Percentiles rank a stretch among this genome's conserved stretches.
Evolutionary conservation across 2,888 invertebrate species (phyloP).

Genomic region (Lithophane socia): DNA sequence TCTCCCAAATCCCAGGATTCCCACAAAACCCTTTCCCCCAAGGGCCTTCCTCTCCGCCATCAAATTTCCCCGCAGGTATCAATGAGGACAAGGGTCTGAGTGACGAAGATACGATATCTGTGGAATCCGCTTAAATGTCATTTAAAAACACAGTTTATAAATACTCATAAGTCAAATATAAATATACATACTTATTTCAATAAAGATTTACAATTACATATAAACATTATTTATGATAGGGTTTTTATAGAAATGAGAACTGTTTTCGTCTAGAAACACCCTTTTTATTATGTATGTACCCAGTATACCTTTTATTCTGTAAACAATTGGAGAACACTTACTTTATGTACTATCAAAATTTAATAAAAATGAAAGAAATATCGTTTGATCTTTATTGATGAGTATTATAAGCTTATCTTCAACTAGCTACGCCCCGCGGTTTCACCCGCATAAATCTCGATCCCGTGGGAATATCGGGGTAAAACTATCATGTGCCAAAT

Average conservation of each 20-base stretch:
- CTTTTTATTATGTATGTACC: conserved; percentile 1
- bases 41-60: conserved; percentile 73
- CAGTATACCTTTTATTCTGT: neutral
- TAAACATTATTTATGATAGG: neutral
- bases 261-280: neutral
- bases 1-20: conserved; percentile 73
- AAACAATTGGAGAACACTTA: neutral
- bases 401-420: neutral
- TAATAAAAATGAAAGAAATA: conserved; percentile 29
- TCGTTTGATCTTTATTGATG: conserved; percentile 10
- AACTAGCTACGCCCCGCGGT: neutral
- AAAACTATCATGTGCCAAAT: too few species aligned
- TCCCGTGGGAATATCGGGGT: too few species aligned
- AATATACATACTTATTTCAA: neutral
- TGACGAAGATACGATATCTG: conserved; percentile 86
- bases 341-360: neutral
- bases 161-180: neutral
- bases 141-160: conserved; percentile 9
- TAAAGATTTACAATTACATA: neutral
- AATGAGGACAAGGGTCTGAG: conserved; percentile 79
- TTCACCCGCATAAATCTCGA: too few species aligned
- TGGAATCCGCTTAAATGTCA: conserved; percentile 81
- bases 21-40: conserved; percentile 69
- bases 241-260: neutral
- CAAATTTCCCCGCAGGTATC: conserved; percentile 74